Evolutionary conservation across 35 echinoderm and acorn worm species (phyloP).

Genomic region (Nesometra sesokonis): DNA sequence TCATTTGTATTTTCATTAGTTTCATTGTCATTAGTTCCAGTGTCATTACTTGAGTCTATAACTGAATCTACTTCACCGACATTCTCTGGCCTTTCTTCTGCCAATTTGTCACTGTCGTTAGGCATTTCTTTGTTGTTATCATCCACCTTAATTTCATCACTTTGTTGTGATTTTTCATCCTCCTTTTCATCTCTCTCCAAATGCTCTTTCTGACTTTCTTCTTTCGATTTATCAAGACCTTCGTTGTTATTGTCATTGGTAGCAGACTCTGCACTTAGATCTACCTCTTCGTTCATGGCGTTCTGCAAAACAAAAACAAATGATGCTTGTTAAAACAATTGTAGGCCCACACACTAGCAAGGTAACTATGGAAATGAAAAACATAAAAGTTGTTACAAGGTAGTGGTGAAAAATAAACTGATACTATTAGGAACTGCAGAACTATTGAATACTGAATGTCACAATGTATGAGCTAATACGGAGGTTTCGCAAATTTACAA

Average conservation of each 20-base stretch:
- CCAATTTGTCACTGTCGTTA: background rate
- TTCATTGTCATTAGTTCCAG: background rate
- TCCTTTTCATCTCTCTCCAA: background rate
- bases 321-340: no score
- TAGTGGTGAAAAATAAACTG: no score
- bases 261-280: background rate
- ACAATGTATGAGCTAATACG: no score
- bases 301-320: background rate
- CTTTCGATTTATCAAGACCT: background rate
- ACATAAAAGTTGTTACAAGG: no score
- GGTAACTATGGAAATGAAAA: no score
- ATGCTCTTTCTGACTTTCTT: background rate
- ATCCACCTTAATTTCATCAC: background rate
- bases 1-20: background rate
- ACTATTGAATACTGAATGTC: no score
- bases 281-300: background rate
- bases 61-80: no score
- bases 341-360: no score
- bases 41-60: no score
- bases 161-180: background rate
- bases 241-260: conserved; percentile 1
- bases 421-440: no score
- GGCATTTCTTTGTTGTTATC: background rate
- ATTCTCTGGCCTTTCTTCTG: background rate
- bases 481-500: no score